Percentiles rank a stretch among this genome's conserved stretches.
phyloP scores from a whole-genome alignment of 2,888 invertebrate species.

The Malachius bipustulatus region DNA sequence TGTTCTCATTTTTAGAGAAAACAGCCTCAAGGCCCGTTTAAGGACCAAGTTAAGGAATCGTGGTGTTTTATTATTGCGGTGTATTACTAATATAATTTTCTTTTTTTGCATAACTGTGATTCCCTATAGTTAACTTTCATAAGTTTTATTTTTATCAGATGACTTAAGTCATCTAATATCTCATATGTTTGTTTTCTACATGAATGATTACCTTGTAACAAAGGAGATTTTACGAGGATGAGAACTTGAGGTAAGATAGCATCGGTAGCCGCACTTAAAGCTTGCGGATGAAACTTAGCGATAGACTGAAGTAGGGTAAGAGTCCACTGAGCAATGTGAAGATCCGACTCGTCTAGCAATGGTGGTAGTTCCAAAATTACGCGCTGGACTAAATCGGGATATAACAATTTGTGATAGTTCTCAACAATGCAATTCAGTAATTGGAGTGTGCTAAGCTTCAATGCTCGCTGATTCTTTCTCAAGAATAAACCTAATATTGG shows the following conservation, averaged over 20 bases:
- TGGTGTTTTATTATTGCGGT: too few relatives aligned
- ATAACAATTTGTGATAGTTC: slow-evolving; percentile 59
- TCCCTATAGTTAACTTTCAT: too few relatives aligned
- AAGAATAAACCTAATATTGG: slow-evolving; percentile 89
- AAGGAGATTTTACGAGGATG: slow-evolving; percentile 75
- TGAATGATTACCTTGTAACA: slow-evolving; percentile 75
- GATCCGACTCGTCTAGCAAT: slow-evolving; percentile 83
- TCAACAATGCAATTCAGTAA: slow-evolving; percentile 82
- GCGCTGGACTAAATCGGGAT: slow-evolving; percentile 57
- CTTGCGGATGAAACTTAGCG: slow-evolving; percentile 64
- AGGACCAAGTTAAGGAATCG: too few relatives aligned
- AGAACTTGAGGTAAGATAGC: slow-evolving; percentile 78
- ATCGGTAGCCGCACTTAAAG: slow-evolving; percentile 58
- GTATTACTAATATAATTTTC: too few relatives aligned
- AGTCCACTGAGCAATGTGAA: slow-evolving; percentile 92
- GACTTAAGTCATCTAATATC: too few relatives aligned
- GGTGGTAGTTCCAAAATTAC: slow-evolving; percentile 84
- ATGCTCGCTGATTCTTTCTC: slow-evolving; percentile 89
- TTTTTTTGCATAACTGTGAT: too few relatives aligned
- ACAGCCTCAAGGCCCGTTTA: too few relatives aligned
- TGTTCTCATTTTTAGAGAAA: too few relatives aligned
- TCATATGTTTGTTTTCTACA: too few relatives aligned
- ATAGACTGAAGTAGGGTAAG: slow-evolving; percentile 73
- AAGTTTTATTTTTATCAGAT: too few relatives aligned
- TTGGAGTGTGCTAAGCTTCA: slow-evolving; percentile 82